Evolutionary conservation across 2,888 invertebrate species (phyloP).

Genomic region (Agonopterix arenella): DNA sequence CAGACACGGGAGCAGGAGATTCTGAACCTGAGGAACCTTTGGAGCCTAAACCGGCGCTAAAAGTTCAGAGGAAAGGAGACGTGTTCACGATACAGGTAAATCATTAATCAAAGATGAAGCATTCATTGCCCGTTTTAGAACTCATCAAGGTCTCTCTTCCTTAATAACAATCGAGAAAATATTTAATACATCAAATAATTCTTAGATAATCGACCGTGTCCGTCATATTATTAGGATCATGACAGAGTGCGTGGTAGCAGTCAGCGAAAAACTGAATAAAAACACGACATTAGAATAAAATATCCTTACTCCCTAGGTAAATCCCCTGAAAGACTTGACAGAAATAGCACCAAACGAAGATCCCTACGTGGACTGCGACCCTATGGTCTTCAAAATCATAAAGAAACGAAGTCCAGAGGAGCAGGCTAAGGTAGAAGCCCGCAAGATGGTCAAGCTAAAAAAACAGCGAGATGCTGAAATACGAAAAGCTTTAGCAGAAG

Average conservation of each 20-base stretch:
- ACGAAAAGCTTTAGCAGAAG: constrained; percentile 63
- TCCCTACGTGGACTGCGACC: constrained; percentile 82
- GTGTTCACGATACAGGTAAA: constrained; percentile 78
- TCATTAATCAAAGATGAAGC: too few relatives aligned
- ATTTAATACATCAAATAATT: too few relatives aligned
- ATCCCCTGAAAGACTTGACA: constrained; percentile 79
- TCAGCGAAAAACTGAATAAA: background rate
- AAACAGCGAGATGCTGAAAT: constrained; percentile 72
- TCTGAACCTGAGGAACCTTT: constrained; percentile 64
- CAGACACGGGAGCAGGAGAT: constrained; percentile 45
- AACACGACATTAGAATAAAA: background rate
- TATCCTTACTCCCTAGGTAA: constrained; percentile 49
- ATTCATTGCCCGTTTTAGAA: too few relatives aligned
- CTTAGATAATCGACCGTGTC: too few relatives aligned
- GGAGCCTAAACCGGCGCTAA: constrained; percentile 79
- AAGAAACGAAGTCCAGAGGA: constrained; percentile 76
- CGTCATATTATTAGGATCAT: too few relatives aligned
- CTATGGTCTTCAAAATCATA: constrained; percentile 81
- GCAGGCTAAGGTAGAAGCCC: constrained; percentile 72
- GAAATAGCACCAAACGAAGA: constrained; percentile 77
- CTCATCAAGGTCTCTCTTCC: too few relatives aligned
- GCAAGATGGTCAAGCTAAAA: constrained; percentile 72
- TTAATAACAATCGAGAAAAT: too few relatives aligned
- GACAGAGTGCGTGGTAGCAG: too few relatives aligned
- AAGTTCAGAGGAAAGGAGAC: constrained; percentile 80